Evolutionary conservation across 1,140 invertebrate genomes (phyloP).

Genomic region (Drosophila kohkoa): DNA sequence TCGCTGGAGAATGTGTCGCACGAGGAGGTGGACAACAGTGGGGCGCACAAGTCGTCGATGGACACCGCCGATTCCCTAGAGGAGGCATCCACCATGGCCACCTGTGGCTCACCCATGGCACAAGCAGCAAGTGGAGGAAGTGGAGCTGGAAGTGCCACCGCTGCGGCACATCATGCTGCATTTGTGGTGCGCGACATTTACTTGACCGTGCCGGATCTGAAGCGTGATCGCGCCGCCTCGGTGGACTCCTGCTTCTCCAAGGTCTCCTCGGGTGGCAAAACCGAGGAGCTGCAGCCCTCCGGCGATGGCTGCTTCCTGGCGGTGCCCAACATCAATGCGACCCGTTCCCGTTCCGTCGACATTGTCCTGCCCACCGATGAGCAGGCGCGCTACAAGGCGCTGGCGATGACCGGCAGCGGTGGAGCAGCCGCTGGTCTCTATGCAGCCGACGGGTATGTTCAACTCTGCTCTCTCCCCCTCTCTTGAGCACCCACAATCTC

Average conservation of each 20-base stretch:
- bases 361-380: constrained; percentile 95
- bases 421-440: constrained; percentile 46
- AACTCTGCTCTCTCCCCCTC: not conserved
- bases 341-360: constrained; percentile 95
- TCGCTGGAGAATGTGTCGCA: constrained; percentile 88
- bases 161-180: constrained; percentile 47
- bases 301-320: constrained; percentile 87
- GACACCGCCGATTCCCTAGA: constrained; percentile 86
- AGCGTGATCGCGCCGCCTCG: constrained; percentile 92
- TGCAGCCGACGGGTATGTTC: constrained; percentile 71
- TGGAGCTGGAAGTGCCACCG: not conserved
- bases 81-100: constrained; percentile 82
- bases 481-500: not conserved
- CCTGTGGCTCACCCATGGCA: constrained; percentile 64
- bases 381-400: constrained; percentile 92
- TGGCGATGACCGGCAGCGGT: constrained; percentile 86
- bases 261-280: constrained; percentile 88
- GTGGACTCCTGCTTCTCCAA: constrained; percentile 93
- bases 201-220: constrained; percentile 92
- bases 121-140: not conserved
- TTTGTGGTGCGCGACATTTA: constrained; percentile 90
- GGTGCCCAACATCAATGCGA: constrained; percentile 88
- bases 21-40: constrained; percentile 86
- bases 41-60: constrained; percentile 72
- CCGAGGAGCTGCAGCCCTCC: constrained; percentile 88